Evolutionary conservation across 2,888 invertebrate genomes (phyloP).

Genomic region (Eupelmus urozonus): DNA sequence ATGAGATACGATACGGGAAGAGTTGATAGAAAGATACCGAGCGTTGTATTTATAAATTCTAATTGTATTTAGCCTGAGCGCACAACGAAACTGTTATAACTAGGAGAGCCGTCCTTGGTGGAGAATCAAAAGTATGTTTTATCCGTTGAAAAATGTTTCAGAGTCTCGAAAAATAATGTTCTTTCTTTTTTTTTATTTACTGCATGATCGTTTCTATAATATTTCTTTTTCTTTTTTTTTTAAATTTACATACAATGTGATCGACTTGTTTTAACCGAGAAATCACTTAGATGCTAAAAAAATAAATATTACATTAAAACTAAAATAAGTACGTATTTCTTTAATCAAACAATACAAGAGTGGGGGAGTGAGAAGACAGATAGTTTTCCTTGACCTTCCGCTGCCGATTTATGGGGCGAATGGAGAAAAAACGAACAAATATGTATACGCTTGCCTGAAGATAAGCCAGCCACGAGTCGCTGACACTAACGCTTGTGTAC

Average conservation of each 20-base stretch:
- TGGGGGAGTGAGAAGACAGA: neutral
- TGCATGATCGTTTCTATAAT: neutral
- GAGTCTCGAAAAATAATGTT: constrained; percentile 18
- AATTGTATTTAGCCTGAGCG: constrained; percentile 7
- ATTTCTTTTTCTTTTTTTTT: neutral
- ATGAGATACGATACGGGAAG: no score
- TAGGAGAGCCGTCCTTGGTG: constrained; percentile 17
- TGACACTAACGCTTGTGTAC: neutral
- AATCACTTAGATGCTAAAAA: constrained; percentile 12
- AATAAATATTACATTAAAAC: constrained; percentile 26
- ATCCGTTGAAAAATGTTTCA: constrained; percentile 24
- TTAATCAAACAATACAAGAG: constrained; percentile 12
- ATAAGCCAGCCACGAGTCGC: neutral
- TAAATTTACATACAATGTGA: constrained; percentile 15
- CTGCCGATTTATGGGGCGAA: constrained; percentile 14
- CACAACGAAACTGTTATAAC: constrained; percentile 44
- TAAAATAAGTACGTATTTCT: neutral
- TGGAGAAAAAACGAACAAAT: constrained; percentile 5
- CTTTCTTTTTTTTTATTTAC: constrained; percentile 1
- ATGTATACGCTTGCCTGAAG: constrained; percentile 13
- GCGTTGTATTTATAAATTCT: constrained; percentile 7
- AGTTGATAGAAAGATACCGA: neutral
- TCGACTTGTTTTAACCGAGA: constrained; percentile 3
- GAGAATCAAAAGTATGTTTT: constrained; percentile 39
- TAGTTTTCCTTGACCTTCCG: constrained; percentile 49